These are phyloP conservation scores for Phaethon lepturus DNA, from an alignment of 2,113 vertebrate genomes.

Conservation along the genomic window DNA sequence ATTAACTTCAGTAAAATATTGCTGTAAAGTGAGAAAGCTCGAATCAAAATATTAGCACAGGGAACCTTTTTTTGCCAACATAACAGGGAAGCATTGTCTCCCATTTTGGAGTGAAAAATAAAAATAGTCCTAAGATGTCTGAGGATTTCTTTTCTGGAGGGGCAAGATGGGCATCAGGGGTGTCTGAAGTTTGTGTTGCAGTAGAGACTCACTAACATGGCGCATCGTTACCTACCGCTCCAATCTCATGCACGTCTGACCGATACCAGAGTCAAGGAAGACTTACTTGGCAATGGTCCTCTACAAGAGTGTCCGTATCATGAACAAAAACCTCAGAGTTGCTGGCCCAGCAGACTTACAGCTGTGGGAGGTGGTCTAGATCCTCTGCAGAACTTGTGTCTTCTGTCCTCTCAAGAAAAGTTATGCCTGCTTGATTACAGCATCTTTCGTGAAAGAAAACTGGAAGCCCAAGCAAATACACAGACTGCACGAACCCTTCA, in stretches of 20 bases:
- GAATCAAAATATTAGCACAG: neutral
- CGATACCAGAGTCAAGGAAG: neutral
- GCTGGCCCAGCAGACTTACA: neutral
- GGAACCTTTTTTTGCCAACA: neutral
- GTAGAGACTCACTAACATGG: neutral
- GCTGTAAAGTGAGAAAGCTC: neutral
- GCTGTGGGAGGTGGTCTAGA: neutral
- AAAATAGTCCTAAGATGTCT: neutral
- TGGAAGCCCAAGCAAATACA: neutral
- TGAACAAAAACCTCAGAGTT: neutral
- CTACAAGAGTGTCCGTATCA: too few species aligned
- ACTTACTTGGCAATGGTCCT: neutral
- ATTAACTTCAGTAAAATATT: neutral
- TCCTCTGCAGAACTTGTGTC: neutral
- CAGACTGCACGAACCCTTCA: neutral
- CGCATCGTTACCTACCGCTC: rapidly evolving
- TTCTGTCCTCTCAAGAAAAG: neutral
- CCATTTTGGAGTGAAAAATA: neutral
- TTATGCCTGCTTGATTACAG: neutral
- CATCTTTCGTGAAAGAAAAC: neutral
- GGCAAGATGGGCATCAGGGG: neutral
- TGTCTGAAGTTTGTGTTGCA: neutral
- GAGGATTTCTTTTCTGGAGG: neutral
- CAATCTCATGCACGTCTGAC: neutral
- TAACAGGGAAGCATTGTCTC: neutral